Evolutionary conservation across 2,797 vertebrate genomes (phyloP).

Genomic region (Spinus olivaceus): DNA sequence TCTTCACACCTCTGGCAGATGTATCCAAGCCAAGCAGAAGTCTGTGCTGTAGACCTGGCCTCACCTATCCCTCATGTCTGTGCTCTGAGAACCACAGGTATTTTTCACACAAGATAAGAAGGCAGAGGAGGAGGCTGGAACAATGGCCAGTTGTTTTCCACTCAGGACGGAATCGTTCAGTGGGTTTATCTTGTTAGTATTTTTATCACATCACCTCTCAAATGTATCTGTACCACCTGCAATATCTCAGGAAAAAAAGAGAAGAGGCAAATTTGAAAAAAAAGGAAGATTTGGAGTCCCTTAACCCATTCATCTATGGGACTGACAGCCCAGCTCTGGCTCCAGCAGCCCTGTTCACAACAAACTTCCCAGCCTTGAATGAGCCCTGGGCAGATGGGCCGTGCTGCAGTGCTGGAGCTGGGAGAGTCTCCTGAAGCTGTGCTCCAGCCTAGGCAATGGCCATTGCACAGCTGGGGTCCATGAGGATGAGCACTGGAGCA

Average conservation of each 20-base stretch:
- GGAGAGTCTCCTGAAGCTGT: neutral
- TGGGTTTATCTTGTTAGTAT: neutral
- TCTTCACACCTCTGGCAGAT: neutral
- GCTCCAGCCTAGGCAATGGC: neutral
- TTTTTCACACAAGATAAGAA: conserved; percentile 61
- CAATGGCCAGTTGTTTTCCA: conserved; percentile 39
- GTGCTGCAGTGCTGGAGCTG: neutral
- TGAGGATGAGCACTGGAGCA: neutral
- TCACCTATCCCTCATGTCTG: neutral
- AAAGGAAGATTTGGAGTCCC: neutral
- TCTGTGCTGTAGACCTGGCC: neutral
- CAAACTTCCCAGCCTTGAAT: neutral
- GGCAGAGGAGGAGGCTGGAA: conserved; percentile 8
- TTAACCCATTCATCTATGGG: neutral
- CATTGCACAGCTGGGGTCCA: neutral
- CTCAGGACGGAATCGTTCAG: neutral
- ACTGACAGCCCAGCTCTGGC: neutral
- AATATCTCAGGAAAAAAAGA: conserved; percentile 4
- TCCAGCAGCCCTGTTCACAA: neutral
- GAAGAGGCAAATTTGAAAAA: neutral
- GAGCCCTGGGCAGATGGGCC: neutral
- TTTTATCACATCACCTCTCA: conserved; percentile 43
- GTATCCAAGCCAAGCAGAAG: neutral
- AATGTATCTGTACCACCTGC: neutral
- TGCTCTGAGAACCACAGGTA: neutral